Conservation (phyloP, 2,113 vertebrate genomes). For the Numida meleagris region DNA sequence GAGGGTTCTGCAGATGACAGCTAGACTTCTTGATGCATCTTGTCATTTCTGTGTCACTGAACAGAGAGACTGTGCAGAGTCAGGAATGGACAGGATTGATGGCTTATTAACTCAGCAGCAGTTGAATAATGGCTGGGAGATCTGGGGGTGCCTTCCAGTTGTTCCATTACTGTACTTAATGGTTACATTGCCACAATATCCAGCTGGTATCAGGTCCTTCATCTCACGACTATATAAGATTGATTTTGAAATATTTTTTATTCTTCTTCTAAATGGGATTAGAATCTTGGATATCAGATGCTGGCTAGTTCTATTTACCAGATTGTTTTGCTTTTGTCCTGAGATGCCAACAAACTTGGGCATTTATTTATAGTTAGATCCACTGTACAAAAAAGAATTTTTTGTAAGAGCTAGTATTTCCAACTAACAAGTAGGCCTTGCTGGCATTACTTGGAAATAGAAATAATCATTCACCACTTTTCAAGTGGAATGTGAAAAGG, state of each 20-base stretch:
- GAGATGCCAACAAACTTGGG: background rate
- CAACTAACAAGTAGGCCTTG: background rate
- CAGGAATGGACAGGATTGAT: background rate
- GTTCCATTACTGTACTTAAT: background rate
- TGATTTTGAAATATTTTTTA: background rate
- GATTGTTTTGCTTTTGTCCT: background rate
- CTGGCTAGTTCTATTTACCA: background rate
- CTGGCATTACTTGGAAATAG: background rate
- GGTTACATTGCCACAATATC: background rate
- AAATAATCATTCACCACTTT: background rate
- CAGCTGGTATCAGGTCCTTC: background rate
- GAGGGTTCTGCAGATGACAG: background rate
- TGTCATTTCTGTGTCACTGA: background rate
- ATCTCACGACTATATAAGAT: background rate
- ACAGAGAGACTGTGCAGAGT: background rate
- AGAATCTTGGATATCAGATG: background rate
- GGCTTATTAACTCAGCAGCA: background rate
- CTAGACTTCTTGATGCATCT: background rate
- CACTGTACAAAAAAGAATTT: background rate
- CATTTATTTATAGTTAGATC: background rate
- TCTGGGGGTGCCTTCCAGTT: background rate
- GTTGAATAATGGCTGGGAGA: background rate
- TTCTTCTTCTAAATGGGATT: background rate
- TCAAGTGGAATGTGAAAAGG: background rate
- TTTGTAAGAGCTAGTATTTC: background rate